A percentile compares a stretch with the other conserved stretches of the same genome.
phyloP scores from a whole-genome alignment of 1,140 invertebrate genomes.

The Tribolium castaneum region DNA sequence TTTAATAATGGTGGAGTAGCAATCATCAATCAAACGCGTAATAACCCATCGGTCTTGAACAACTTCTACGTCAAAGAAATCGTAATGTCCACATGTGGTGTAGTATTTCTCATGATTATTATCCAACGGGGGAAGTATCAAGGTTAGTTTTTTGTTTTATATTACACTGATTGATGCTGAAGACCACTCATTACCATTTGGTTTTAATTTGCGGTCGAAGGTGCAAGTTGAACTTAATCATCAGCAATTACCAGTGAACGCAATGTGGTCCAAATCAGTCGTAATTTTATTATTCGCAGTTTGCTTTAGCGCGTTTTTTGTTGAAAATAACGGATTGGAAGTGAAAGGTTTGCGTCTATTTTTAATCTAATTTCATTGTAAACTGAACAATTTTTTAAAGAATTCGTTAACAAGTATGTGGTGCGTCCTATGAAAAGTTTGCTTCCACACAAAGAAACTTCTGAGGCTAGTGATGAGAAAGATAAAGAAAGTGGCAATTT shows the following conservation, averaged over 20 bases:
- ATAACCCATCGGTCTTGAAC: not conserved
- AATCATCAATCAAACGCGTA: not conserved
- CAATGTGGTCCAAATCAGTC: not conserved
- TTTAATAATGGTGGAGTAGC: too few relatives aligned
- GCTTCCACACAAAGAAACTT: not conserved
- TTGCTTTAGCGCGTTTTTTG: not conserved
- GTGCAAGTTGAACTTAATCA: not conserved
- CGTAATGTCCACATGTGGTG: not conserved
- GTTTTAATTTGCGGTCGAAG: not conserved
- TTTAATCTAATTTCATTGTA: not conserved
- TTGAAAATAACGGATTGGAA: not conserved
- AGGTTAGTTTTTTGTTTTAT: not conserved
- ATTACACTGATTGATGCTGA: not conserved
- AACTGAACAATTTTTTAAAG: not conserved
- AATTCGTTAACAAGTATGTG: not conserved
- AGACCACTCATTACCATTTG: not conserved
- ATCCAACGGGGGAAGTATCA: not conserved
- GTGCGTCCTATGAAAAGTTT: not conserved
- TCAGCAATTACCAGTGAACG: not conserved
- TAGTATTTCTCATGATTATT: not conserved
- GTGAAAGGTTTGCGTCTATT: not conserved
- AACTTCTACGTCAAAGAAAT: not conserved
- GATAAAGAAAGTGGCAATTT: not conserved
- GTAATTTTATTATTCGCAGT: not conserved
- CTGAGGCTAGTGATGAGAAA: not conserved